Percentiles rank a stretch among this genome's conserved stretches.
Evolutionary conservation across 2,113 vertebrate species (phyloP).

Genomic region (Ibidorhyncha struthersii): DNA sequence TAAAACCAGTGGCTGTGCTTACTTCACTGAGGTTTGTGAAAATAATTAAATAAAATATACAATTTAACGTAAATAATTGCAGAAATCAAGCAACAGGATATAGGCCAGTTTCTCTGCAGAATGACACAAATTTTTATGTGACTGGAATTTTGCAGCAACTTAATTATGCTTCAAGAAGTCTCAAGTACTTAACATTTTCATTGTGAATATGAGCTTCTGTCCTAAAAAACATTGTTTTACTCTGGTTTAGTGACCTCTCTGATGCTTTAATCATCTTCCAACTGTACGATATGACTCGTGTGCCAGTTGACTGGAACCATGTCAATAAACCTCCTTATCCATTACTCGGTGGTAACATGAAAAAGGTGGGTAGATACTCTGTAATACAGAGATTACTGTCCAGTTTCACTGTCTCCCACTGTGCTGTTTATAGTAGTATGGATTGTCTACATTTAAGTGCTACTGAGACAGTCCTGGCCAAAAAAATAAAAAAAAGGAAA

Average conservation of each 20-base stretch:
- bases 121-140: fast-evolving
- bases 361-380: conserved; percentile 79
- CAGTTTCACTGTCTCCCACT: neutral
- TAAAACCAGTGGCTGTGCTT: neutral
- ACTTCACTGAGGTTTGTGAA: neutral
- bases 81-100: neutral
- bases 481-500: neutral
- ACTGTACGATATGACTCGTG: conserved; percentile 87
- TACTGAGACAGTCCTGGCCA: neutral
- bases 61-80: neutral
- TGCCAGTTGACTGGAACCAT: conserved; percentile 86
- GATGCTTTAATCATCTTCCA: conserved; percentile 88
- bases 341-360: conserved; percentile 90
- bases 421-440: neutral
- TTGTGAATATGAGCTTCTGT: neutral
- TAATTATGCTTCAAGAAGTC: neutral
- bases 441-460: neutral
- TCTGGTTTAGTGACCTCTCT: conserved; percentile 79
- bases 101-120: neutral
- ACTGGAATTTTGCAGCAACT: neutral
- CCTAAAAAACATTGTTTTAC: neutral
- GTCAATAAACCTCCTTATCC: conserved; percentile 92
- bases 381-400: too few relatives aligned
- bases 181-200: neutral
- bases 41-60: neutral